Evolutionary conservation across 2,888 invertebrate species (phyloP).

Genomic region (Pristionchus fissidentatus): DNA sequence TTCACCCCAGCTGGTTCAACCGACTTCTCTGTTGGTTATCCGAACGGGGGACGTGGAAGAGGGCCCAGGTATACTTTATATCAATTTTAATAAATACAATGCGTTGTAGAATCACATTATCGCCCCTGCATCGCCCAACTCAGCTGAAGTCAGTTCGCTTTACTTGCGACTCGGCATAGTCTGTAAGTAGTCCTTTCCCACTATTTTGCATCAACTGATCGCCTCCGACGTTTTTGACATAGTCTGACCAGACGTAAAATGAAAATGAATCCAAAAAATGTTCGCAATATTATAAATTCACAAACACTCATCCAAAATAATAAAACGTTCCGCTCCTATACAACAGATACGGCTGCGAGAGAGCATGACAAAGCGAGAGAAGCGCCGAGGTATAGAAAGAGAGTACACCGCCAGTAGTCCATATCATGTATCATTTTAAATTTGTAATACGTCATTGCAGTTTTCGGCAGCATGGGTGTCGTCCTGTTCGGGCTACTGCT

Average conservation of each 20-base stretch:
- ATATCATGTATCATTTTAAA: no score
- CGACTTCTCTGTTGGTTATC: not conserved
- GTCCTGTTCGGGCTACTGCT: not conserved
- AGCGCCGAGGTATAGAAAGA: no score
- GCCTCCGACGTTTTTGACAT: no score
- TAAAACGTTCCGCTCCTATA: no score
- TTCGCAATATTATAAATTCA: no score
- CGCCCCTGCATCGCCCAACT: not conserved
- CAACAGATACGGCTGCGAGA: no score
- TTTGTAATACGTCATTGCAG: not conserved
- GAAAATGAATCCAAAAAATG: no score
- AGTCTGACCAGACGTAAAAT: no score
- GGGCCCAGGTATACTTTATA: not conserved
- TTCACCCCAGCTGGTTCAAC: slow-evolving; percentile 10
- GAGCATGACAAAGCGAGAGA: not conserved
- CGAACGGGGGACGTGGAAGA: not conserved
- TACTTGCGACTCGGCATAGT: slow-evolving; percentile 1
- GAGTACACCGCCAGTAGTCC: no score
- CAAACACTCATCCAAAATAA: no score
- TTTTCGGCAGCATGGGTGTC: not conserved
- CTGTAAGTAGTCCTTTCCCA: not conserved
- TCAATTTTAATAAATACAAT: not conserved
- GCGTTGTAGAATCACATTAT: not conserved
- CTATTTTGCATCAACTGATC: no score
- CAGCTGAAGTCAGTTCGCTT: not conserved